A percentile compares a stretch with the other conserved stretches of the same genome.
Evolutionary conservation across 2,113 vertebrate genomes (phyloP).

Genomic region (Oncorhynchus masou): DNA sequence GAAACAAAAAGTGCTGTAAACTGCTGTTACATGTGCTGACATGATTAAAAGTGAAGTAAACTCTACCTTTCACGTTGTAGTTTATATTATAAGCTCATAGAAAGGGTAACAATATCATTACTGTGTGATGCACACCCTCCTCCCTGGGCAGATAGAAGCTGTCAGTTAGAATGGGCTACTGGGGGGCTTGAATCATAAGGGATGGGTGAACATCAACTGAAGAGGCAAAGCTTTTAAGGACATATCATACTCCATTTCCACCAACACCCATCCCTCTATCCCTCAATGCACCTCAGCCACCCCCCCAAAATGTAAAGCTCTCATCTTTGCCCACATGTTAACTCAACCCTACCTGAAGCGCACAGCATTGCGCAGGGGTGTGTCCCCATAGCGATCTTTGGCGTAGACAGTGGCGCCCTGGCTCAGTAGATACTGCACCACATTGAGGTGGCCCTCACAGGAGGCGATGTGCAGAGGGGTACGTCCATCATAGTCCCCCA

Average conservation of each 20-base stretch:
- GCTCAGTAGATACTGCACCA: constrained; percentile 80
- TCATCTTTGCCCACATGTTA: too few species aligned
- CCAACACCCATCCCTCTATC: constrained; percentile 50
- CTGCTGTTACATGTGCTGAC: too few species aligned
- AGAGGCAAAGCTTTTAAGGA: too few species aligned
- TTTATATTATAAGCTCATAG: too few species aligned
- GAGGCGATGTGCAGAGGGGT: constrained; percentile 86
- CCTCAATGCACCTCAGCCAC: neutral
- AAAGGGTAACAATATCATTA: constrained; percentile 2
- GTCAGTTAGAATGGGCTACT: too few species aligned
- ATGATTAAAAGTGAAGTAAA: too few species aligned
- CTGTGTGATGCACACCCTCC: constrained; percentile 1
- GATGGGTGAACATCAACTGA: too few species aligned
- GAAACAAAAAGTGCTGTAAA: too few species aligned
- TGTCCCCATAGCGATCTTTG: constrained; percentile 82
- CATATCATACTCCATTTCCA: too few species aligned
- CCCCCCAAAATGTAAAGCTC: neutral
- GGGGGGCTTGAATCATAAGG: too few species aligned
- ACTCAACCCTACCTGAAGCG: constrained; percentile 79
- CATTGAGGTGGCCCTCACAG: constrained; percentile 77
- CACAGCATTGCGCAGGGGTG: constrained; percentile 84
- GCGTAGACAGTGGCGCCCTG: constrained; percentile 79
- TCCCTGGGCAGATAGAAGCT: too few species aligned
- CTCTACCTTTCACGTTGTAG: too few species aligned
- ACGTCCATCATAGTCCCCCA: constrained; percentile 81